phyloP scores from a whole-genome alignment of 2,113 vertebrate species.

The Muntiacus muntjak region DNA sequence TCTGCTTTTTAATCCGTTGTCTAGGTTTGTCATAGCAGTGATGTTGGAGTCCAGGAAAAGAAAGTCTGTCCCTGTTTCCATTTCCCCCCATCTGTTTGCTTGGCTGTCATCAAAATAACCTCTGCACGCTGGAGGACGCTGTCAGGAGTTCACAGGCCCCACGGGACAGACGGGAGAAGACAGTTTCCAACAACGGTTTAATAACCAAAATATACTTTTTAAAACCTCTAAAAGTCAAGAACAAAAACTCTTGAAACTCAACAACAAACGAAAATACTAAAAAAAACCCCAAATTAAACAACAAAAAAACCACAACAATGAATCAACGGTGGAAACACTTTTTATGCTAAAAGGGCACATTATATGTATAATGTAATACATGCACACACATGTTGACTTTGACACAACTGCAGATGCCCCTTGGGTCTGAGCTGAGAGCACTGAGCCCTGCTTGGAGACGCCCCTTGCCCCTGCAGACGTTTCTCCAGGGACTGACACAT shows the following conservation, averaged over 20 bases:
- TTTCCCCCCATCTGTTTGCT: not conserved
- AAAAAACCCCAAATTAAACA: not conserved
- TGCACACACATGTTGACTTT: fast-evolving
- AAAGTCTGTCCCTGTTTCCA: not conserved
- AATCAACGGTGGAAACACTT: not conserved
- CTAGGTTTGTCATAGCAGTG: not conserved
- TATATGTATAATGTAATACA: fast-evolving
- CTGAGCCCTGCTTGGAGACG: not conserved
- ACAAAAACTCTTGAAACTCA: not conserved
- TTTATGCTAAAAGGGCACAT: not conserved
- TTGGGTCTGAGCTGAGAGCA: not conserved
- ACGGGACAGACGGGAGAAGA: not conserved
- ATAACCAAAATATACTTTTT: too few relatives aligned
- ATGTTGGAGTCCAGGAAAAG: not conserved
- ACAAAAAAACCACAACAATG: not conserved
- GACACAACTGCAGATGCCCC: fast-evolving
- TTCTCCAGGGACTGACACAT: not conserved
- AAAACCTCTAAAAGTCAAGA: not conserved
- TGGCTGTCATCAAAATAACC: not conserved
- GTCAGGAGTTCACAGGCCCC: not conserved
- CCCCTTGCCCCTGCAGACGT: fast-evolving
- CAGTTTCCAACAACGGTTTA: not conserved
- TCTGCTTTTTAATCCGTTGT: not conserved
- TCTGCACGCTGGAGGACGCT: fast-evolving
- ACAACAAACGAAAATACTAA: not conserved